Conservation (phyloP, 1,140 invertebrate genomes). For the Calosoma granatense region DNA sequence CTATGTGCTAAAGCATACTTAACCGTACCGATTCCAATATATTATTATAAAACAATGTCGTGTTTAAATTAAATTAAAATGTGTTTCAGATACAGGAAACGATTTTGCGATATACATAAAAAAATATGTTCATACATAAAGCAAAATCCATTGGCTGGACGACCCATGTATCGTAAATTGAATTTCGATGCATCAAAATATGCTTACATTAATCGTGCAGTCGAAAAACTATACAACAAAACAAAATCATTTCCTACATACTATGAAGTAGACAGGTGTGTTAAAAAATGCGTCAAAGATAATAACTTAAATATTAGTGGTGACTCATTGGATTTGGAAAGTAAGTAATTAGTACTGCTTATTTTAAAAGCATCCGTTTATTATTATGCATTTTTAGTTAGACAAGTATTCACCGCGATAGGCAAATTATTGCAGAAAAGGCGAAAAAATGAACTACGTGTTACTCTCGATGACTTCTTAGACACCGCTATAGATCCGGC, state of each 20-base stretch:
- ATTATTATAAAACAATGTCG: too few relatives aligned
- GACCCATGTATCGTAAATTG: conserved; percentile 36
- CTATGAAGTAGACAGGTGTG: conserved; percentile 40
- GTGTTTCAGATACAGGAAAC: conserved; percentile 28
- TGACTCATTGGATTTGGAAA: conserved; percentile 34
- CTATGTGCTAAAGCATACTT: too few relatives aligned
- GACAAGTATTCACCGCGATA: conserved; percentile 41
- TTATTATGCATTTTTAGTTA: conserved; percentile 32
- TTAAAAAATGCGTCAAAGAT: conserved; percentile 35
- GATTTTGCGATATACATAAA: conserved; percentile 33
- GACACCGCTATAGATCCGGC: conserved; percentile 44
- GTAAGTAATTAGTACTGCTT: conserved; percentile 27
- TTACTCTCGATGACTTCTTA: conserved; percentile 34
- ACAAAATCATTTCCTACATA: conserved; percentile 45
- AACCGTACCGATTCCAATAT: too few relatives aligned
- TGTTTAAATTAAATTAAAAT: too few relatives aligned
- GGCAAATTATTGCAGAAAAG: conserved; percentile 40
- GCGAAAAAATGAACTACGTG: conserved; percentile 42
- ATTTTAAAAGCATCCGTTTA: background rate
- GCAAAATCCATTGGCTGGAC: conserved; percentile 37
- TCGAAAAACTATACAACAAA: conserved; percentile 39
- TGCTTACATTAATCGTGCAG: conserved; percentile 41
- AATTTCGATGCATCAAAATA: conserved; percentile 35
- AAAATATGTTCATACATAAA: conserved; percentile 43
- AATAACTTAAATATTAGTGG: conserved; percentile 34